Conservation (phyloP, 2,113 vertebrate species). For the Dicerorhinus sumatrensis region DNA sequence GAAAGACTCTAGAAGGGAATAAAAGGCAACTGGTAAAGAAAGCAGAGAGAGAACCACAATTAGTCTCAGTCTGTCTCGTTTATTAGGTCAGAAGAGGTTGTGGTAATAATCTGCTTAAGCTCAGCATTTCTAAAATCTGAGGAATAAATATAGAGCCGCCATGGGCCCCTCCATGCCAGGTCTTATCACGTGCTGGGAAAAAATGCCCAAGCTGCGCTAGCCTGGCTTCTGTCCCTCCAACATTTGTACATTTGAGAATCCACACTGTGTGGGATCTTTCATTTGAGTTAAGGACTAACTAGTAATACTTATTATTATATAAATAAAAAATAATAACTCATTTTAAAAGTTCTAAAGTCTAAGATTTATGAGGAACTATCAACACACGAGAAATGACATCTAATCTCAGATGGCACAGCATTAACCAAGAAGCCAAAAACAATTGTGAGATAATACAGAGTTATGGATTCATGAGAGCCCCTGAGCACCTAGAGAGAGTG, state of each 20-base stretch:
- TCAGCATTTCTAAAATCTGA: slow-evolving; percentile 44
- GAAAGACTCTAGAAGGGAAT: slow-evolving; percentile 62
- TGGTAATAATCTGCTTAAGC: not conserved
- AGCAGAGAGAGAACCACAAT: slow-evolving; percentile 57
- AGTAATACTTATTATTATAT: not conserved
- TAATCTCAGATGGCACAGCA: not conserved
- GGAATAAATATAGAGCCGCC: not conserved
- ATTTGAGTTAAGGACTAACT: not conserved
- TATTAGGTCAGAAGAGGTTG: slow-evolving; percentile 51
- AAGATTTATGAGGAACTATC: not conserved
- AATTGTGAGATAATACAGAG: not conserved
- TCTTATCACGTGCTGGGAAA: not conserved
- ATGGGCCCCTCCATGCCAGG: not conserved
- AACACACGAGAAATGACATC: not conserved
- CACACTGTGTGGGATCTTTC: not conserved
- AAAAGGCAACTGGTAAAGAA: slow-evolving; percentile 67
- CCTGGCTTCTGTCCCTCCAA: not conserved
- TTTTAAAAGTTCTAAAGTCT: not conserved
- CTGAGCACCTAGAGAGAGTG: not conserved
- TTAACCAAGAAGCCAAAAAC: not conserved
- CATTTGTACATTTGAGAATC: not conserved
- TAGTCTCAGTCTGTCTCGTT: slow-evolving; percentile 28
- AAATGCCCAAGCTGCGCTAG: not conserved
- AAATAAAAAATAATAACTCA: not conserved
- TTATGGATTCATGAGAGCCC: not conserved